Evolutionary conservation across 2,797 vertebrate species (phyloP).

Genomic region (Mallotus villosus): DNA sequence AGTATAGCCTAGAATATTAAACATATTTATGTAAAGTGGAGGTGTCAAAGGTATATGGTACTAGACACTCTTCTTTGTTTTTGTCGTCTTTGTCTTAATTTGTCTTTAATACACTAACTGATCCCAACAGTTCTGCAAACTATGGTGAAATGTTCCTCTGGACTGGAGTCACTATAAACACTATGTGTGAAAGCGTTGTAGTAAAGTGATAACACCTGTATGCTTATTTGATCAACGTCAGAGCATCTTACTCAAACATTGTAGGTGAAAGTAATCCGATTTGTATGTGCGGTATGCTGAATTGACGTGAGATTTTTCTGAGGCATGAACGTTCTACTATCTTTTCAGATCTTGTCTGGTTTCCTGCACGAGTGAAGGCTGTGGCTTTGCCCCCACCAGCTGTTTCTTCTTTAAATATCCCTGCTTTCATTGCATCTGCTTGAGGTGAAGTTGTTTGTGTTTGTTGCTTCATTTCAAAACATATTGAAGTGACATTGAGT

Average conservation of each 20-base stretch:
- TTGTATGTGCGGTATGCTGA: too few species aligned
- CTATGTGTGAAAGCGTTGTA: too few species aligned
- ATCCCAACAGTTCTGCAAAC: not conserved
- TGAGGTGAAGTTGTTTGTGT: not conserved
- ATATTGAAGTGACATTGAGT: not conserved
- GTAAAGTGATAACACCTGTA: too few species aligned
- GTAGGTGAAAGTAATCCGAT: too few species aligned
- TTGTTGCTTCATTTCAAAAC: not conserved
- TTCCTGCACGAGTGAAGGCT: conserved; percentile 57
- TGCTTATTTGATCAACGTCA: too few species aligned
- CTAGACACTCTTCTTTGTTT: too few species aligned
- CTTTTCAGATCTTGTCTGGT: conserved; percentile 30
- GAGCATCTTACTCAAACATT: too few species aligned
- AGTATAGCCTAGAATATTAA: too few species aligned
- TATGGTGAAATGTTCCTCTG: not conserved
- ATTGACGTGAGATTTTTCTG: conserved; percentile 3
- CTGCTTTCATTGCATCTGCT: conserved; percentile 5
- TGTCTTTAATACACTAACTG: not conserved
- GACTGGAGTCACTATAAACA: too few species aligned
- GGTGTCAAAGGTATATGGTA: too few species aligned
- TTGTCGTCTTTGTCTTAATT: too few species aligned
- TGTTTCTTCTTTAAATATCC: conserved; percentile 38
- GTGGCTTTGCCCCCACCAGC: conserved; percentile 51
- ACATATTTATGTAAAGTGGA: too few species aligned
- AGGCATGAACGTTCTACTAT: conserved; percentile 5